These are phyloP conservation scores for Parnassius glacialis DNA, from an alignment of 2,888 invertebrate species.

Conservation along the genomic window DNA sequence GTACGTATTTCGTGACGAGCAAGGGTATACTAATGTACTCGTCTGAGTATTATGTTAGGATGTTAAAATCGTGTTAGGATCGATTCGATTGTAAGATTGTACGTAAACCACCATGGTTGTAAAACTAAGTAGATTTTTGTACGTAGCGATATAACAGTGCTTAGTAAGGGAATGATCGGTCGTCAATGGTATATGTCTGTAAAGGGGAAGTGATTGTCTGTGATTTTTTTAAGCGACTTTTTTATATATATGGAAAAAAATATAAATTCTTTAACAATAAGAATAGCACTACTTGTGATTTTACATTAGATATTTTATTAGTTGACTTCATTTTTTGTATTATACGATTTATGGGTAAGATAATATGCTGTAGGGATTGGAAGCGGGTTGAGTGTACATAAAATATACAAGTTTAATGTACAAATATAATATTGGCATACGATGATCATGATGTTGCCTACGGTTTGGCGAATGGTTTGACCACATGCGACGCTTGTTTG, in stretches of 20 bases:
- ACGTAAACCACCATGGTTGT: slow-evolving; percentile 77
- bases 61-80: slow-evolving; percentile 51
- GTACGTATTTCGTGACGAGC: slow-evolving; percentile 44
- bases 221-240: slow-evolving; percentile 83
- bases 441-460: slow-evolving; percentile 42
- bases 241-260: slow-evolving; percentile 78
- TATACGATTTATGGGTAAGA: slow-evolving; percentile 52
- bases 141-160: slow-evolving; percentile 73
- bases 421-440: slow-evolving; percentile 45
- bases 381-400: slow-evolving; percentile 75
- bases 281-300: slow-evolving; percentile 82
- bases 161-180: slow-evolving; percentile 70
- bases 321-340: slow-evolving; percentile 74
- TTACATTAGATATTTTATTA: slow-evolving; percentile 77
- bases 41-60: slow-evolving; percentile 53
- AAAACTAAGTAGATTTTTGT: slow-evolving; percentile 80
- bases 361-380: slow-evolving; percentile 56
- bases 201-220: slow-evolving; percentile 80
- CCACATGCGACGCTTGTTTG: slow-evolving; percentile 62
- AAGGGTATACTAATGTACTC: slow-evolving; percentile 55
- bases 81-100: slow-evolving; percentile 56
- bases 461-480: slow-evolving; percentile 66
- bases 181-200: slow-evolving; percentile 79
- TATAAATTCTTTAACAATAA: slow-evolving; percentile 78
- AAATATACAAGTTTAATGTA: slow-evolving; percentile 40